These are phyloP conservation scores for Heliconius himera DNA, from an alignment of 1,140 invertebrate genomes.

Conservation along the genomic window DNA sequence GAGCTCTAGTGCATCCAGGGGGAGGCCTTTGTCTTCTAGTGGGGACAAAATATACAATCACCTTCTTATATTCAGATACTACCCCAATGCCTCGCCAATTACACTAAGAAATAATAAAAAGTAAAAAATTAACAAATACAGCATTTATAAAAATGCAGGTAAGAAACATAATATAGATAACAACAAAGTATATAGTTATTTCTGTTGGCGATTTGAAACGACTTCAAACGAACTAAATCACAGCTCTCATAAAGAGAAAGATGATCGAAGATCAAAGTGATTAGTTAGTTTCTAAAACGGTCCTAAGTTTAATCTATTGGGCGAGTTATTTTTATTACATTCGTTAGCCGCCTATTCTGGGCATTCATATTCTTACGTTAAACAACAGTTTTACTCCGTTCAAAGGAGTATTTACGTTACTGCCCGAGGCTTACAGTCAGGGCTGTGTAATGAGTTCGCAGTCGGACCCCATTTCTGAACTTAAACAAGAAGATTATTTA, in stretches of 20 bases:
- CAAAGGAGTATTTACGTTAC: slow-evolving; percentile 48
- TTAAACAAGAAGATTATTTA: slow-evolving; percentile 47
- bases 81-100: too few species aligned
- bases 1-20: too few species aligned
- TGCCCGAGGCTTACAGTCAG: slow-evolving; percentile 45
- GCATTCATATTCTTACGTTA: slow-evolving; percentile 53
- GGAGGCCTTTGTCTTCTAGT: too few species aligned
- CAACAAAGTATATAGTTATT: neutral
- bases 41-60: too few species aligned
- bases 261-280: slow-evolving; percentile 17
- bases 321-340: slow-evolving; percentile 30
- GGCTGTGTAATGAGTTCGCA: slow-evolving; percentile 53
- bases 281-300: slow-evolving; percentile 9
- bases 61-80: too few species aligned
- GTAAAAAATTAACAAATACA: too few species aligned
- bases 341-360: slow-evolving; percentile 31
- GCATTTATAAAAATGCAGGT: too few species aligned
- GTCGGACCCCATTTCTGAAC: slow-evolving; percentile 45
- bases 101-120: too few species aligned
- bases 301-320: neutral
- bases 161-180: too few species aligned
- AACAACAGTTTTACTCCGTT: slow-evolving; percentile 46
- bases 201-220: neutral
- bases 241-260: neutral
- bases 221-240: slow-evolving; percentile 8